These are phyloP conservation scores for Geococcyx californianus DNA, from an alignment of 2,113 vertebrate genomes.

Conservation along the genomic window DNA sequence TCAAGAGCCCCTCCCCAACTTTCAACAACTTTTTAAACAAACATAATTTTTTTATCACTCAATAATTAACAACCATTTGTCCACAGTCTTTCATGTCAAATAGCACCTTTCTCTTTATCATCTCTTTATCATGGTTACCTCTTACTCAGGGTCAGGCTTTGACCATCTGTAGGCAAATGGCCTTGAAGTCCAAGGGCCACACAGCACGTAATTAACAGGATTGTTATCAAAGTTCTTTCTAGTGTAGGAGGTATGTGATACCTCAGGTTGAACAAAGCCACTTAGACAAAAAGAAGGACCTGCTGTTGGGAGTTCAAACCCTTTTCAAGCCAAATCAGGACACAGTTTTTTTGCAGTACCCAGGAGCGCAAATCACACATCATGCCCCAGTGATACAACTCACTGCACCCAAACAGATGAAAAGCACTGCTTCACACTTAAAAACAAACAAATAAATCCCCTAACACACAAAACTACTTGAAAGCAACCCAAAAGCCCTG, in stretches of 20 bases:
- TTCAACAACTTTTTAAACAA: too few species aligned
- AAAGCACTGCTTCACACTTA: neutral
- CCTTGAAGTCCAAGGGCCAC: neutral
- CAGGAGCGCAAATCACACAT: neutral
- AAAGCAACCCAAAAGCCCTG: neutral
- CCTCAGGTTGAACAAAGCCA: neutral
- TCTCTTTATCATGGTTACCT: neutral
- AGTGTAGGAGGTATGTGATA: neutral
- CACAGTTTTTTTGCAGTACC: neutral
- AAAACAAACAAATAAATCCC: neutral
- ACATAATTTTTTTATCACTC: neutral
- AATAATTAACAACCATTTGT: neutral
- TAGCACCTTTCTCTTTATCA: neutral
- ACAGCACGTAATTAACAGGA: neutral
- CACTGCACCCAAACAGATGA: neutral
- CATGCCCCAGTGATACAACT: neutral
- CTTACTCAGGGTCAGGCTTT: neutral
- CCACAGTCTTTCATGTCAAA: neutral
- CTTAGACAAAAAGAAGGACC: neutral
- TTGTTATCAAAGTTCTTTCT: neutral
- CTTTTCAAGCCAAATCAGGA: neutral
- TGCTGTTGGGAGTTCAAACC: neutral
- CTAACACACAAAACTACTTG: accelerated
- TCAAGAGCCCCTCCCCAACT: too few species aligned
- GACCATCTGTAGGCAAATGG: neutral